Conservation (phyloP, 2,113 vertebrate genomes). For the Chaenocephalus aceratus region DNA sequence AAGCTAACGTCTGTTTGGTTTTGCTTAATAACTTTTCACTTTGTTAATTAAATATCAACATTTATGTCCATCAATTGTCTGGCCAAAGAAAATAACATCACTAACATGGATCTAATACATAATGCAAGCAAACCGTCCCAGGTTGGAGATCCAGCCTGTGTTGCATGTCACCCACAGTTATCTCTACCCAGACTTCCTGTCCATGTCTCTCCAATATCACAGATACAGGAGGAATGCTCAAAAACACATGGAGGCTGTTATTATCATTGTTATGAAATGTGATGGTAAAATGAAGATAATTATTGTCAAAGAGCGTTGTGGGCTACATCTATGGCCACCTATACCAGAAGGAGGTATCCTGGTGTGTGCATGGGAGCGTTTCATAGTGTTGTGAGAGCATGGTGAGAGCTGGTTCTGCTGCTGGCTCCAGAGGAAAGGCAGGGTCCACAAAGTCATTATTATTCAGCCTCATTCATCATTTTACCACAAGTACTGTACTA, state of each 20-base stretch:
- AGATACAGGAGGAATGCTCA: background rate
- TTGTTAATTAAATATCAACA: too few relatives aligned
- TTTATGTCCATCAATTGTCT: too few relatives aligned
- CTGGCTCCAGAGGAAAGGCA: background rate
- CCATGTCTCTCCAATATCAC: constrained; percentile 1
- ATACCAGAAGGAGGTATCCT: background rate
- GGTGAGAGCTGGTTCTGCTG: background rate
- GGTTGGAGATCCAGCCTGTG: background rate
- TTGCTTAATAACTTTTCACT: too few relatives aligned
- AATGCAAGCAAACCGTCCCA: background rate
- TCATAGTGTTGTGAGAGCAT: background rate
- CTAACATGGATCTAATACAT: background rate
- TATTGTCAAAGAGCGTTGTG: background rate
- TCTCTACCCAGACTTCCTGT: background rate
- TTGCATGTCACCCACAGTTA: background rate
- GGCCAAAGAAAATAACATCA: too few relatives aligned
- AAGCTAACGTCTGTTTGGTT: too few relatives aligned
- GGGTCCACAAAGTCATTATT: background rate
- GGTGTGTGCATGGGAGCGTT: background rate
- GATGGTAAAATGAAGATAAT: background rate
- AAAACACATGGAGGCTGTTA: too few relatives aligned
- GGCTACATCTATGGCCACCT: background rate
- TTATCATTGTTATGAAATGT: background rate
- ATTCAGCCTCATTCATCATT: background rate
- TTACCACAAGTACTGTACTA: background rate